Evolutionary conservation across 2,797 vertebrate genomes (phyloP), one percentile per base, ranked within the genome.

Genomic region (Malurus splendens): DNA sequence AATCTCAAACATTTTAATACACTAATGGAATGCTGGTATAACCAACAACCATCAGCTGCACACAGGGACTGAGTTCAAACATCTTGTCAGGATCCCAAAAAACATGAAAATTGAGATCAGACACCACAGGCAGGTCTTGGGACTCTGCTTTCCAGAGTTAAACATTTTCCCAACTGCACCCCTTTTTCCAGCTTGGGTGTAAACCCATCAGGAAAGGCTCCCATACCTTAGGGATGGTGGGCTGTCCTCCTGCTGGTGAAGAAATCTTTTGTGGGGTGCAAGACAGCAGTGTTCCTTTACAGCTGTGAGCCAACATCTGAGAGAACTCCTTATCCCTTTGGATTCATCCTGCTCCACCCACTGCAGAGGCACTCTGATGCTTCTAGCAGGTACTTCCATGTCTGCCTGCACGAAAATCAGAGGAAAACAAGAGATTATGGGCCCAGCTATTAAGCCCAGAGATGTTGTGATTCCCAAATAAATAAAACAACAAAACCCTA

Each of bases 211-310:
- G 52, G n/a, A 66, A 45, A 83, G 45, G 61, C 23, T 45, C 45
- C 61, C 54, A 45, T 16, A 32, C 32, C 61, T 66, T 32, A 38
- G 45, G 14, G 39, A 24, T 59, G 32, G 28, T 12, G 38, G 13
- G 38, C 27, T 66, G 15, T 39, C 38, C 52, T 74, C 12, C 27
- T 36, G 56, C 10, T 77, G 60, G 54, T 82, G n/a, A 90, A 67
- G 54, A 93, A 92, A 86, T 84, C 80, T 8, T 93, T 85, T 64
- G 39, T 44, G 48, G 56, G 12, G 32, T 89, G 14, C 73, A 78
- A 15, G 36, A 89, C 15, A 66, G 45, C 42, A 85, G 65, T 28
- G 18, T 20, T 32, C 27, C 25, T 47, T 85, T 54, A 78, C 48
- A 68, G 67, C 57, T 65, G 30, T 48, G 22, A 93, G 60, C 41